Percentiles rank a stretch among this genome's conserved stretches.
These are phyloP conservation scores for Petrocephalus zakoni DNA, from an alignment of 2,113 vertebrate species.

Conservation along the genomic window DNA sequence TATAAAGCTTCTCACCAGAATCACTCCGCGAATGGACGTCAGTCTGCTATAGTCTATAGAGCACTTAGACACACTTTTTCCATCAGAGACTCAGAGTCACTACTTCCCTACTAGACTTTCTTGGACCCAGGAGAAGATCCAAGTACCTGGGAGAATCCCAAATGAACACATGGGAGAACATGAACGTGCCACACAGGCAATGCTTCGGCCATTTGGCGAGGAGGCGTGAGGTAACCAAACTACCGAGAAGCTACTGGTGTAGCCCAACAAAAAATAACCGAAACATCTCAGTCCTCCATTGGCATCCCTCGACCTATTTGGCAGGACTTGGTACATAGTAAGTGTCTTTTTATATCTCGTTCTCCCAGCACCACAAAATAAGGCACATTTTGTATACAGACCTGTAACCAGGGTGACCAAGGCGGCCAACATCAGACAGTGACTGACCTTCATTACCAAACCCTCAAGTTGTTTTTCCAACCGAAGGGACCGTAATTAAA, in stretches of 20 bases:
- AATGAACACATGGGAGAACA: not conserved
- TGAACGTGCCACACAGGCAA: no score
- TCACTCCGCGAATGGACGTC: not conserved
- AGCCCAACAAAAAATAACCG: no score
- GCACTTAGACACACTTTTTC: not conserved
- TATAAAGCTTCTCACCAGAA: no score
- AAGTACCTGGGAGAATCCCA: not conserved
- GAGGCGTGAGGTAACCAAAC: not conserved
- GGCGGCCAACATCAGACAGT: not conserved
- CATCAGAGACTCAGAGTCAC: not conserved
- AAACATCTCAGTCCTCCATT: no score
- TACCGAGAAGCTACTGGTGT: not conserved
- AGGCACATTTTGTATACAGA: not conserved
- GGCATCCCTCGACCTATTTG: no score
- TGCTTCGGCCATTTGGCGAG: not conserved
- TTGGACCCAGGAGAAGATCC: not conserved
- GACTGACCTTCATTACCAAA: conserved; percentile 2
- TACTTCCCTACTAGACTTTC: not conserved
- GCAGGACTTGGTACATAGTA: no score
- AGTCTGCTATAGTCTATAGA: no score
- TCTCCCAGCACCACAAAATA: not conserved
- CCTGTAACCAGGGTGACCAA: not conserved
- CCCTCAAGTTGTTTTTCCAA: not conserved
- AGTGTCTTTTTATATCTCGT: not conserved
- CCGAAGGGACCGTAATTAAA: not conserved